Percentiles rank a stretch among this genome's conserved stretches.
Conservation (phyloP, 2,113 vertebrate species). For the Etheostoma cragini region DNA sequence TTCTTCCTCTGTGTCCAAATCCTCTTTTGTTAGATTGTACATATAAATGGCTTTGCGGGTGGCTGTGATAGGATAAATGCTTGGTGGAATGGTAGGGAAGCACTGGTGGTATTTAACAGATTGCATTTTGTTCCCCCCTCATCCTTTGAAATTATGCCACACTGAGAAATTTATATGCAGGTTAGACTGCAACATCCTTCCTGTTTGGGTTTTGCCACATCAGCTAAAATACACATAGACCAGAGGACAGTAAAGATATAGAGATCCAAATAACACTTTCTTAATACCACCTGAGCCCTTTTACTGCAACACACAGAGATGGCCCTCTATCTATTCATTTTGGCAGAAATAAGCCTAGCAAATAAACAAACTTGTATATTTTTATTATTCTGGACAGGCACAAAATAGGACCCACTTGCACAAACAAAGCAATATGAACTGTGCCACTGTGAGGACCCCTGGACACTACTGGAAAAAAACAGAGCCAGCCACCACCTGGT, state of each 20-base stretch:
- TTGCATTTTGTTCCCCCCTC: constrained; percentile 44
- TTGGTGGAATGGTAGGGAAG: constrained; percentile 24
- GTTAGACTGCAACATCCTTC: constrained; percentile 50
- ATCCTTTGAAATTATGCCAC: constrained; percentile 53
- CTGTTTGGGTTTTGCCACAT: constrained; percentile 56
- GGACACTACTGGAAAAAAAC: constrained; percentile 63
- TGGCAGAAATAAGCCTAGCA: constrained; percentile 69
- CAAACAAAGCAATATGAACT: constrained; percentile 77
- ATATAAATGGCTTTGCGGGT: constrained; percentile 68
- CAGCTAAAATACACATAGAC: constrained; percentile 58
- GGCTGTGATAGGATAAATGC: constrained; percentile 55
- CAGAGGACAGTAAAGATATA: constrained; percentile 58
- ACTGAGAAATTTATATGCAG: constrained; percentile 24
- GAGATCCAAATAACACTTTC: constrained; percentile 66
- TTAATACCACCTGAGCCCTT: constrained; percentile 70
- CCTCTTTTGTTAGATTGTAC: constrained; percentile 76
- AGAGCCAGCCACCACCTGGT: constrained; percentile 67
- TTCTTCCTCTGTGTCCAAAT: constrained; percentile 67
- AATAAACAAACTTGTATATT: constrained; percentile 79
- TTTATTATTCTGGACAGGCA: constrained; percentile 81
- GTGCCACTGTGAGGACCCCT: constrained; percentile 63
- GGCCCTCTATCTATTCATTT: constrained; percentile 56
- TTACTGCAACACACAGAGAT: constrained; percentile 52
- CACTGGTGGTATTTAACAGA: constrained; percentile 59
- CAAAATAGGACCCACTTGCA: constrained; percentile 72